Percentiles rank a stretch among this genome's conserved stretches.
phyloP scores from a whole-genome alignment of 2,888 invertebrate species.

The Tiliacea citrago region DNA sequence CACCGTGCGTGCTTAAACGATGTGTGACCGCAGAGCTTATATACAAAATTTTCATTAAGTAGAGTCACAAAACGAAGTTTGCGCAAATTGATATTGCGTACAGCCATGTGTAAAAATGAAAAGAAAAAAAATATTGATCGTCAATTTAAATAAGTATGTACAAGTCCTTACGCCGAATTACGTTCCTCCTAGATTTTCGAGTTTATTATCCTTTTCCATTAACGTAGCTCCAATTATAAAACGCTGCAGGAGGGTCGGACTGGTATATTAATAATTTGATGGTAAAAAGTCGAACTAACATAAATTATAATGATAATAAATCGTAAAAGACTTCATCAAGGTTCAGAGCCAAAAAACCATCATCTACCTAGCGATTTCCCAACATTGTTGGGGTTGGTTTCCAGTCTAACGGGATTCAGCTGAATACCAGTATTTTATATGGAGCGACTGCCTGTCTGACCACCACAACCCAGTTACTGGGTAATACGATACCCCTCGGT shows the following conservation, averaged over 20 bases:
- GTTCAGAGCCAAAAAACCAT: slow-evolving; percentile 28
- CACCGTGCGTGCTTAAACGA: slow-evolving; percentile 40
- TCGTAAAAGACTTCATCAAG: background rate
- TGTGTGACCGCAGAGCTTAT: slow-evolving; percentile 25
- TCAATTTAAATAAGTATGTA: background rate
- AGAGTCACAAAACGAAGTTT: background rate
- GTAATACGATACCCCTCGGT: too few species aligned
- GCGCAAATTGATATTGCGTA: background rate
- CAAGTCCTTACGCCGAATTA: background rate
- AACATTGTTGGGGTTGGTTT: too few species aligned
- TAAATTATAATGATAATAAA: slow-evolving; percentile 6
- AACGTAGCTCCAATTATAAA: background rate
- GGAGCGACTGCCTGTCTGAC: too few species aligned
- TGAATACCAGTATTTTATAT: too few species aligned
- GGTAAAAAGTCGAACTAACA: slow-evolving; percentile 4
- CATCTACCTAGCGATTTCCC: background rate
- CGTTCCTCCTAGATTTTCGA: background rate
- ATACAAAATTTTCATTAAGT: slow-evolving; percentile 11
- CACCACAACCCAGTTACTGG: too few species aligned
- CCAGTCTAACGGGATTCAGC: too few species aligned
- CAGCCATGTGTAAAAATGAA: background rate
- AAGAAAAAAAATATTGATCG: background rate
- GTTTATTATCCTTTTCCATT: background rate
- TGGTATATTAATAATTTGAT: background rate
- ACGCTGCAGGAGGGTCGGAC: background rate